phyloP scores from a whole-genome alignment of 1,140 invertebrate genomes.

The Bombus polaris region DNA sequence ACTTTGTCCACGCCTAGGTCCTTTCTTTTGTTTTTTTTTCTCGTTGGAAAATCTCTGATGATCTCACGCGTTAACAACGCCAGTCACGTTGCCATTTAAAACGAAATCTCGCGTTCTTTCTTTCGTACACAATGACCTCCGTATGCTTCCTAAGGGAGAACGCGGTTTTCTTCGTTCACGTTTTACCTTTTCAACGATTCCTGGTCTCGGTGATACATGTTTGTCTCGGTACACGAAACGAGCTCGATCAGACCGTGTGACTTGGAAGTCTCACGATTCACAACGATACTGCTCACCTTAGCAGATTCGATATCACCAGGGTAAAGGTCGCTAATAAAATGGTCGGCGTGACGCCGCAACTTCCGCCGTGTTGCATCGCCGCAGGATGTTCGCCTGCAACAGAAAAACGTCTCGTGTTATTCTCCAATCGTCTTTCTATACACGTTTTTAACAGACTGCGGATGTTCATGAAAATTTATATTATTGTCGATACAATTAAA shows the following conservation, averaged over 20 bases:
- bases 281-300: conserved; percentile 77
- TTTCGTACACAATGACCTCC: background rate
- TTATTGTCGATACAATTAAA: too few species aligned
- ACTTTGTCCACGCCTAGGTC: conserved; percentile 45
- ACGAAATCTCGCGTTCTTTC: background rate
- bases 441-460: rapidly evolving
- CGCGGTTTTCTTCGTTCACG: background rate
- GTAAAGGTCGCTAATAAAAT: conserved; percentile 75
- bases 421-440: background rate
- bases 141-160: background rate
- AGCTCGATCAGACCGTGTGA: conserved; percentile 14
- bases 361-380: conserved; percentile 85
- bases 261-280: conserved; percentile 42
- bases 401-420: conserved; percentile 12
- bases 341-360: conserved; percentile 73
- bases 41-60: background rate
- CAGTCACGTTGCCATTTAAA: too few species aligned
- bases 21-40: background rate
- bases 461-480: too few species aligned
- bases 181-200: background rate
- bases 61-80: conserved; percentile 8
- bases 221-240: background rate
- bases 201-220: background rate
- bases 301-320: conserved; percentile 74
- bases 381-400: conserved; percentile 84